Conservation (phyloP, 1,140 invertebrate genomes). For the Drosophila arawakana region DNA sequence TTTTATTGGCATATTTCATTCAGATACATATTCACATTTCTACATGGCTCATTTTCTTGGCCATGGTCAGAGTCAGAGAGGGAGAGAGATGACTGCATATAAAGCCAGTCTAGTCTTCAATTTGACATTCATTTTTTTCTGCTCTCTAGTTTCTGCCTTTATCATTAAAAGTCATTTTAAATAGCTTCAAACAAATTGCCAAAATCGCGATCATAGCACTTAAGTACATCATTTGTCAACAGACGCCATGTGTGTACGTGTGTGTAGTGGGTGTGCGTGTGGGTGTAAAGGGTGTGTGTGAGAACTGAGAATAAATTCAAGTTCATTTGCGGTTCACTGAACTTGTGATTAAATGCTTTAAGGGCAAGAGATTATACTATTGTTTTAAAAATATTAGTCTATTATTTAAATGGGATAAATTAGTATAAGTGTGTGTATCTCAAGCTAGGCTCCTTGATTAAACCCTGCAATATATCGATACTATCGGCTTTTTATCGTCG, state of each 20-base stretch:
- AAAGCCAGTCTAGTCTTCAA: slow-evolving; percentile 36
- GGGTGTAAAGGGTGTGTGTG: neutral
- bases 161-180: slow-evolving; percentile 46
- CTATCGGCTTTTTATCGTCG: no score
- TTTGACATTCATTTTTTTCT: slow-evolving; percentile 50
- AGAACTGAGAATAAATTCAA: slow-evolving; percentile 8
- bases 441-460: no score
- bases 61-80: slow-evolving; percentile 32
- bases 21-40: slow-evolving; percentile 9
- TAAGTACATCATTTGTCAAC: slow-evolving; percentile 39
- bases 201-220: slow-evolving; percentile 18
- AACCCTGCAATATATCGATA: no score
- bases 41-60: slow-evolving; percentile 37
- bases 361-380: neutral
- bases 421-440: no score
- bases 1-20: slow-evolving; percentile 48
- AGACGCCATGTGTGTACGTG: neutral
- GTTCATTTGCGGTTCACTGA: slow-evolving; percentile 39
- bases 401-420: no score
- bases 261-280: neutral
- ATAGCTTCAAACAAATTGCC: slow-evolving; percentile 29
- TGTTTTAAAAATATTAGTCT: no score
- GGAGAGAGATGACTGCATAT: neutral
- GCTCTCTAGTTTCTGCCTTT: slow-evolving; percentile 10
- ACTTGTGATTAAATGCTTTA: slow-evolving; percentile 23